Conservation (phyloP, 37 sponge, comb jelly and placozoan species). For the Diacarnus erythraeanus region DNA sequence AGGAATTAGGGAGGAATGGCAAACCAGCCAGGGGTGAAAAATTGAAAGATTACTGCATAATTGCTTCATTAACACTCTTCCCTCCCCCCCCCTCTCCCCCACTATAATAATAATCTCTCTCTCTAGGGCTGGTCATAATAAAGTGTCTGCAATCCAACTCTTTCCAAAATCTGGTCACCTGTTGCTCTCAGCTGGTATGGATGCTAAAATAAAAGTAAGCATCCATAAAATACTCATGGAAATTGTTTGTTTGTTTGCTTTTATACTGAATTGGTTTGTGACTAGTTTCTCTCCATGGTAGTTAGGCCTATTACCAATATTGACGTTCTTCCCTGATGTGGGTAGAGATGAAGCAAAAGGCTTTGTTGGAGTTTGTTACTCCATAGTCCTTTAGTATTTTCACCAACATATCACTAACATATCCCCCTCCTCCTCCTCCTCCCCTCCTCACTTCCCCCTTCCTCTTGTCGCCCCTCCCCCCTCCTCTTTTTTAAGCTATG, state of each 20-base stretch:
- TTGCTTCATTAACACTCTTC: too few species aligned
- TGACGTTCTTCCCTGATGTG: too few species aligned
- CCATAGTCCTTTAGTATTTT: too few species aligned
- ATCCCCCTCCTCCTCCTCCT: too few species aligned
- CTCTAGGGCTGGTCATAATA: constrained; percentile 86
- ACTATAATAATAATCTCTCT: background rate
- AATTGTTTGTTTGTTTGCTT: background rate
- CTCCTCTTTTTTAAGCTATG: constrained; percentile 66
- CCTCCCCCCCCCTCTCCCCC: constrained; percentile 20
- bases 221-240: background rate
- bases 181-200: constrained; percentile 95
- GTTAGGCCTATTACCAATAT: too few species aligned
- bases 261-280: background rate
- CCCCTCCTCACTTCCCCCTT: too few species aligned
- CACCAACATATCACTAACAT: too few species aligned
- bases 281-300: too few species aligned
- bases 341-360: too few species aligned
- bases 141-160: constrained; percentile 83
- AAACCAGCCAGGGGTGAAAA: background rate
- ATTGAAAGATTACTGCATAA: background rate
- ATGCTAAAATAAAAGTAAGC: constrained; percentile 85
- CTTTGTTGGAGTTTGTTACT: too few species aligned
- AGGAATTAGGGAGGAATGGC: too few species aligned
- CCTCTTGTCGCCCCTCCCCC: too few species aligned
- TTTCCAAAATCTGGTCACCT: constrained; percentile 95